Conservation (phyloP, 64 coral and sea anemone species). For the Astreopora myriophthalma region DNA sequence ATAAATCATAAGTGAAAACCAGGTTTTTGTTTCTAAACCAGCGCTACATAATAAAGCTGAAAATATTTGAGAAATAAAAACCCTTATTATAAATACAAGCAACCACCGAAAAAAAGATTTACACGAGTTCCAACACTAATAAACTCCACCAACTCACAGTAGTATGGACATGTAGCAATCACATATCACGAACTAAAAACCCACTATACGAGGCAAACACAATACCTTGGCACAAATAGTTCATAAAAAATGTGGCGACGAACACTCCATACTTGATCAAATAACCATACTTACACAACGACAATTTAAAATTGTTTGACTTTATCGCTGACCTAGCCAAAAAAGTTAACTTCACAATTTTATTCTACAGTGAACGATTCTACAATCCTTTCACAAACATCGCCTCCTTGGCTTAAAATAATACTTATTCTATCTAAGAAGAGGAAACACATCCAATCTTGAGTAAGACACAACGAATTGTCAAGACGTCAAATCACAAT, state of each 20-base stretch:
- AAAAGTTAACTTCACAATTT: conserved; percentile 22
- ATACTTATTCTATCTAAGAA: conserved; percentile 16
- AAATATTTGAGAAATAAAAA: conserved; percentile 3
- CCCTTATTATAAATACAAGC: background rate
- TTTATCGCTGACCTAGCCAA: conserved; percentile 46
- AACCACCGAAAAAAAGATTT: background rate
- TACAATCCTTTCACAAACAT: background rate
- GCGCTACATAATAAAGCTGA: background rate
- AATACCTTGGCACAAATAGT: background rate
- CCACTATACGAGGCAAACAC: background rate
- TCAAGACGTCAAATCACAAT: conserved; percentile 44
- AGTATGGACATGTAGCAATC: background rate
- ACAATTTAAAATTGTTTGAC: background rate
- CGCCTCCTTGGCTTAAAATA: background rate
- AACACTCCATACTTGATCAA: background rate
- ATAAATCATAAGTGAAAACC: background rate
- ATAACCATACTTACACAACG: background rate
- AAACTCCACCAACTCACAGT: background rate
- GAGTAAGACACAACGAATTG: conserved; percentile 23
- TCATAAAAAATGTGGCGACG: background rate
- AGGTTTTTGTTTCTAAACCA: background rate
- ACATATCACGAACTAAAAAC: background rate
- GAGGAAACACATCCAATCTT: conserved; percentile 41
- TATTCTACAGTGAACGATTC: background rate
- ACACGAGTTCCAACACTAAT: no score